Conservation (phyloP, 2,113 vertebrate genomes). For the Cavia aperea region DNA sequence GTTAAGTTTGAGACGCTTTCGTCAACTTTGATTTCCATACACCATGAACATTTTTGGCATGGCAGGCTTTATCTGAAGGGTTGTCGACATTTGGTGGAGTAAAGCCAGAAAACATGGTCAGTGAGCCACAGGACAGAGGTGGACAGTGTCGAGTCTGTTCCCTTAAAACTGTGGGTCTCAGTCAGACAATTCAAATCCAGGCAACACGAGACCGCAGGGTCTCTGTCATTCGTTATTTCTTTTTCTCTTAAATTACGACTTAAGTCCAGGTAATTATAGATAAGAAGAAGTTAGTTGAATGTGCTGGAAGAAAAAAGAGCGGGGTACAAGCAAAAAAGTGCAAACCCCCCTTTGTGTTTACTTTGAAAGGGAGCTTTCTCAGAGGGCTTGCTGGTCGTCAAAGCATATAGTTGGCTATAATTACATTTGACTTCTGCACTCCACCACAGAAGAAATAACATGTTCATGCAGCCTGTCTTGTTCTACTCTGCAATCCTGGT, state of each 20-base stretch:
- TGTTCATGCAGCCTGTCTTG: conserved; percentile 20
- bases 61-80: neutral
- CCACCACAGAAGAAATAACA: conserved; percentile 54
- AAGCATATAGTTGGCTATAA: conserved; percentile 44
- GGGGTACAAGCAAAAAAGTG: neutral
- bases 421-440: conserved; percentile 55
- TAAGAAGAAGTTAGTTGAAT: conserved; percentile 37
- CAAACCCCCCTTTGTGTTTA: conserved; percentile 43
- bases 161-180: neutral
- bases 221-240: conserved; percentile 47
- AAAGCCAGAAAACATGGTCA: neutral
- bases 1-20: neutral
- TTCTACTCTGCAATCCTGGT: conserved; percentile 33
- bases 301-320: rapidly evolving
- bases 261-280: conserved; percentile 55
- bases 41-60: neutral
- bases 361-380: conserved; percentile 56
- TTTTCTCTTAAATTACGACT: conserved; percentile 54
- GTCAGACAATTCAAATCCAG: neutral
- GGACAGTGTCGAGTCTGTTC: rapidly evolving
- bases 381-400: neutral
- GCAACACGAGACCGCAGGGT: neutral
- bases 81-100: neutral
- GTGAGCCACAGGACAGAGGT: neutral
- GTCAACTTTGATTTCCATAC: neutral